These are phyloP conservation scores for Nipponacmea schrenckii DNA, from an alignment of 2,888 invertebrate species.

Conservation along the genomic window DNA sequence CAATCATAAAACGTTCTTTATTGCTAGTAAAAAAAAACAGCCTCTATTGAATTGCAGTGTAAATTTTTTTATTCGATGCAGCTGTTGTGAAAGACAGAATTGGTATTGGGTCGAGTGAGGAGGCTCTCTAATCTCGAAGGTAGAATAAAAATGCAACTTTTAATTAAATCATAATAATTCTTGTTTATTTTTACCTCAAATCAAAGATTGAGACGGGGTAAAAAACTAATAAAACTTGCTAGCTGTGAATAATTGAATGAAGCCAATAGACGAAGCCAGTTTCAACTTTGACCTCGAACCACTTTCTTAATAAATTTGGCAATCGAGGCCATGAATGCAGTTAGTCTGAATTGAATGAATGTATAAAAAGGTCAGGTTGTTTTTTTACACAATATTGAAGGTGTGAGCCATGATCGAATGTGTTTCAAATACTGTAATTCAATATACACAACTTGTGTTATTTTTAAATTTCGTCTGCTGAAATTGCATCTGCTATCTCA, in stretches of 20 bases:
- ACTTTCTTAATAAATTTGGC: too few species aligned
- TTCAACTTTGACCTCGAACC: too few species aligned
- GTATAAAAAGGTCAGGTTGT: too few species aligned
- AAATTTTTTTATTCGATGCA: slow-evolving; percentile 15
- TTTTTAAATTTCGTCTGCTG: not conserved
- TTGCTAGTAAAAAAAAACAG: slow-evolving; percentile 19
- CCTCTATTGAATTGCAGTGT: slow-evolving; percentile 18
- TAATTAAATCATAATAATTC: slow-evolving; percentile 23
- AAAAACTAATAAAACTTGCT: slow-evolving; percentile 1
- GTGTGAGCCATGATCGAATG: too few species aligned
- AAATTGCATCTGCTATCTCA: slow-evolving; percentile 1
- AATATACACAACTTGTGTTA: too few species aligned
- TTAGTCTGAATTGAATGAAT: too few species aligned
- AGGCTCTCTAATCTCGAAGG: slow-evolving; percentile 2
- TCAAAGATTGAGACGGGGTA: not conserved
- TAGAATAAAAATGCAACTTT: slow-evolving; percentile 12
- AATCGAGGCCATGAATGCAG: too few species aligned
- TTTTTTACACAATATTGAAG: too few species aligned
- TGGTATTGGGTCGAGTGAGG: not conserved
- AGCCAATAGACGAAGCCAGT: too few species aligned
- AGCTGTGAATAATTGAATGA: too few species aligned
- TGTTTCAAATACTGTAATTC: too few species aligned
- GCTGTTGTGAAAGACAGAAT: slow-evolving; percentile 4
- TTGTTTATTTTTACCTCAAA: slow-evolving; percentile 20
- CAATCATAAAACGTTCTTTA: slow-evolving; percentile 20